These are phyloP conservation scores for Irena cyanogastra DNA, from an alignment of 2,113 vertebrate species.

Conservation along the genomic window DNA sequence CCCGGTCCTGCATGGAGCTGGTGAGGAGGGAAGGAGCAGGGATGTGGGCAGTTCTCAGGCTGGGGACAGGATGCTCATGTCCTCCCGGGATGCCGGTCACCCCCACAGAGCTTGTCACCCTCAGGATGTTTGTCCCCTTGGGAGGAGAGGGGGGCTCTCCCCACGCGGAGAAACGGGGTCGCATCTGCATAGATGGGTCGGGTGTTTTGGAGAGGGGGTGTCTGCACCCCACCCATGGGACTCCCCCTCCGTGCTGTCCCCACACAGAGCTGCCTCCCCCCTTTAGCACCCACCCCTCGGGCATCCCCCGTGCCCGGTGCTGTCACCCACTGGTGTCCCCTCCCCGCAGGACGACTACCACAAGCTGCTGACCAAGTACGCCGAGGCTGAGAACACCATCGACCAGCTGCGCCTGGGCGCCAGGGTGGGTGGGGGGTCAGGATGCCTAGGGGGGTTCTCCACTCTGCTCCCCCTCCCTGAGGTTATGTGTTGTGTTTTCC, in stretches of 20 bases:
- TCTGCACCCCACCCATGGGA: not conserved
- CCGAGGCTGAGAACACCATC: slow-evolving; percentile 93
- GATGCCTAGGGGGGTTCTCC: accelerated
- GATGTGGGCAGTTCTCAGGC: not conserved
- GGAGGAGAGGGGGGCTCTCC: not conserved
- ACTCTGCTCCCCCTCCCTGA: not conserved
- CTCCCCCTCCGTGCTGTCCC: too few species aligned
- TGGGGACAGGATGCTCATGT: not conserved
- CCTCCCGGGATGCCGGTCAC: accelerated
- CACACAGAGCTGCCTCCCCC: not conserved
- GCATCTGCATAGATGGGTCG: accelerated
- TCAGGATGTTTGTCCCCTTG: not conserved
- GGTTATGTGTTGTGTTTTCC: not conserved
- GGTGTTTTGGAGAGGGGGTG: not conserved
- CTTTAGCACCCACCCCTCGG: not conserved
- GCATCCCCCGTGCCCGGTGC: accelerated
- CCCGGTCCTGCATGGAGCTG: accelerated
- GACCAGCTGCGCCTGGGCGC: slow-evolving; percentile 89
- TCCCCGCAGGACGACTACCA: slow-evolving; percentile 84
- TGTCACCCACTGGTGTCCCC: not conserved
- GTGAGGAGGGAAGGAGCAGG: not conserved
- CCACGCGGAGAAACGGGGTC: accelerated
- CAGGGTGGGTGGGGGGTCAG: slow-evolving; percentile 74
- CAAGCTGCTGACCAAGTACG: slow-evolving; percentile 89
- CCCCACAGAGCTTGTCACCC: accelerated